A percentile compares a stretch with the other conserved stretches of the same genome.
phyloP scores from a whole-genome alignment of 2,113 vertebrate genomes.

The Glaucidium brasilianum region DNA sequence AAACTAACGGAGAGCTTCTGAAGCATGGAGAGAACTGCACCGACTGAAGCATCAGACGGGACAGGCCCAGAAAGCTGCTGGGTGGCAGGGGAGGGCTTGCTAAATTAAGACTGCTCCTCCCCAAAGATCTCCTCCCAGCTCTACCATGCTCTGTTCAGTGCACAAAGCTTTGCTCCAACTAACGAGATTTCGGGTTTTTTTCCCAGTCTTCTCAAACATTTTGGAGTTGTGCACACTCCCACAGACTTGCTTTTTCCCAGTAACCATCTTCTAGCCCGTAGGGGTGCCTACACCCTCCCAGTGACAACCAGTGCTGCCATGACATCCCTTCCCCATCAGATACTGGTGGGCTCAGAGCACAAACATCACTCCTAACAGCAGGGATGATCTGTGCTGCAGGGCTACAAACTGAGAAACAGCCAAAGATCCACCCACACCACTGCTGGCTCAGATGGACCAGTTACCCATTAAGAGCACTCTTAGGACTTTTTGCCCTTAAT shows the following conservation, averaged over 20 bases:
- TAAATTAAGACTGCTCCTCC: background rate
- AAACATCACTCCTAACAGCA: background rate
- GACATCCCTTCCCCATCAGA: background rate
- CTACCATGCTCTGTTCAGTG: background rate
- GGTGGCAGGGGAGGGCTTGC: background rate
- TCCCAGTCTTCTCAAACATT: background rate
- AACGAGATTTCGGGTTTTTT: background rate
- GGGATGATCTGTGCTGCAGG: background rate
- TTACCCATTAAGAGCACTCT: background rate
- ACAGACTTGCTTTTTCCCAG: background rate
- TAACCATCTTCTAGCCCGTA: fast-evolving
- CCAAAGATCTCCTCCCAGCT: background rate
- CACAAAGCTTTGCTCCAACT: background rate
- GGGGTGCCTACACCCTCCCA: background rate
- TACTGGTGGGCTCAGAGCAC: background rate
- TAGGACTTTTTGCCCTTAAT: background rate
- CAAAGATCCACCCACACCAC: background rate
- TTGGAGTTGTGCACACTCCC: background rate
- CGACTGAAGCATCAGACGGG: background rate
- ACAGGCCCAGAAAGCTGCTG: background rate
- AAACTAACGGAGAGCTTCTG: background rate
- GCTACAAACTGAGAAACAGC: background rate
- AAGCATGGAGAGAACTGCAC: background rate
- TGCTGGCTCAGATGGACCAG: background rate
- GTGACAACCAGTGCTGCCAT: background rate